phyloP scores from a whole-genome alignment of 2,797 vertebrate genomes.

The Columba guinea region DNA sequence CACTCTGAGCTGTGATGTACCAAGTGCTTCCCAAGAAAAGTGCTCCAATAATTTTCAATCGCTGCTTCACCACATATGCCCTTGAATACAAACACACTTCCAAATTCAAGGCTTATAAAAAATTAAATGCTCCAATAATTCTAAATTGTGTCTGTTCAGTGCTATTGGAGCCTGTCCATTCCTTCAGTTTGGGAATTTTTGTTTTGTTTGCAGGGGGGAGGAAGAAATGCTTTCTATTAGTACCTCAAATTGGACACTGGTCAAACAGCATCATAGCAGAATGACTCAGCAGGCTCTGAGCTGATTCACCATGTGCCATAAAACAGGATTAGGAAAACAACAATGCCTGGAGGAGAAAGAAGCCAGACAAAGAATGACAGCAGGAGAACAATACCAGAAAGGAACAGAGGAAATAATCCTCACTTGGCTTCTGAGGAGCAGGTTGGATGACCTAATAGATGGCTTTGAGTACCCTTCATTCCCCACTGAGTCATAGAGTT shows the following conservation, averaged over 20 bases:
- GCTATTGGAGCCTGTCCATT: constrained; percentile 54
- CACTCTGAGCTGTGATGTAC: neutral
- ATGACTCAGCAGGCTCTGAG: constrained; percentile 56
- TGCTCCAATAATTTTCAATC: constrained; percentile 37
- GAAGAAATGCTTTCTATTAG: constrained; percentile 49
- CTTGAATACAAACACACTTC: neutral
- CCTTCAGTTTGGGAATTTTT: constrained; percentile 33
- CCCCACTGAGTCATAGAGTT: neutral
- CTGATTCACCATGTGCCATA: constrained; percentile 33
- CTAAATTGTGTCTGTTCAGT: constrained; percentile 59
- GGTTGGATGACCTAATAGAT: constrained; percentile 18
- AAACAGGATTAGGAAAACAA: constrained; percentile 62
- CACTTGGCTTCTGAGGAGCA: constrained; percentile 25
- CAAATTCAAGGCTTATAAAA: constrained; percentile 61
- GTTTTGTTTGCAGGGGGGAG: neutral
- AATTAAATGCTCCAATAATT: constrained; percentile 69
- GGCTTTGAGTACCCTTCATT: constrained; percentile 35
- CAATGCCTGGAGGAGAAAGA: constrained; percentile 44
- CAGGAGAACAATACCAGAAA: constrained; percentile 45
- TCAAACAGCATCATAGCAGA: constrained; percentile 53
- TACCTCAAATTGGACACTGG: constrained; percentile 49
- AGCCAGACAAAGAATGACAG: constrained; percentile 25
- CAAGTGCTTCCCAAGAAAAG: constrained; percentile 15
- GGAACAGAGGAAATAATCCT: constrained; percentile 31
- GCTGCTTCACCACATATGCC: constrained; percentile 23